phyloP scores from a whole-genome alignment of 2,797 vertebrate species.

The Gymnothorax javanicus region DNA sequence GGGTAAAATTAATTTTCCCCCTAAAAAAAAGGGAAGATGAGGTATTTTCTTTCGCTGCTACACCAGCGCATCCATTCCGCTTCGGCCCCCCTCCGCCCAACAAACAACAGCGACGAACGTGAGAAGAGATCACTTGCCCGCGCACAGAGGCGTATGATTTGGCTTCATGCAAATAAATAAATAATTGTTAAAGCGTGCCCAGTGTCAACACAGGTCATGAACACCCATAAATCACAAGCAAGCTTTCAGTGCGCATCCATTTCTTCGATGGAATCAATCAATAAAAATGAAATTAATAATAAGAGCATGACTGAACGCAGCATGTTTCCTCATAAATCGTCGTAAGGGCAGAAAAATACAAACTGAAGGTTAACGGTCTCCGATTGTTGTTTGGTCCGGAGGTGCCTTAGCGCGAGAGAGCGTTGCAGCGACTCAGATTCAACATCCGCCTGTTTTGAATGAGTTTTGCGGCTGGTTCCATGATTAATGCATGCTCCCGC shows the following conservation, averaged over 20 bases:
- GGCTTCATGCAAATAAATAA: slow-evolving; percentile 64
- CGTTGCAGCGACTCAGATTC: slow-evolving; percentile 55
- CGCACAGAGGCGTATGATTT: slow-evolving; percentile 58
- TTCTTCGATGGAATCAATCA: slow-evolving; percentile 55
- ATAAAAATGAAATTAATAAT: slow-evolving; percentile 48
- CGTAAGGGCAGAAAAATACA: slow-evolving; percentile 34
- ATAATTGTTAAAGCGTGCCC: slow-evolving; percentile 47
- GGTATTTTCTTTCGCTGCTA: slow-evolving; percentile 49
- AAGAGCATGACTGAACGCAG: slow-evolving; percentile 59
- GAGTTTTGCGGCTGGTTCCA: slow-evolving; percentile 74
- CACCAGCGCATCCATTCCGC: slow-evolving; percentile 41
- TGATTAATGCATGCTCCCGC: slow-evolving; percentile 67
- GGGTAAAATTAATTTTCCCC: slow-evolving; percentile 63
- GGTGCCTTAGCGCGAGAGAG: slow-evolving; percentile 67
- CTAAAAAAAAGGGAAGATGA: slow-evolving; percentile 46
- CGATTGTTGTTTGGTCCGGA: slow-evolving; percentile 57
- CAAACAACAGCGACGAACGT: slow-evolving; percentile 63
- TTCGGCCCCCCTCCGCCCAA: slow-evolving; percentile 58
- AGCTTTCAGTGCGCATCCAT: slow-evolving; percentile 68
- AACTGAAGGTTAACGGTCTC: slow-evolving; percentile 49
- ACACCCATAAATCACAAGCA: slow-evolving; percentile 56
- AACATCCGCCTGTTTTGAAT: slow-evolving; percentile 67
- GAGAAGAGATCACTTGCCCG: slow-evolving; percentile 57
- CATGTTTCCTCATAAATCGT: slow-evolving; percentile 52
- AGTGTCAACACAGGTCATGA: slow-evolving; percentile 62